Evolutionary conservation across 1,140 invertebrate species (phyloP).

Genomic region (Pantala flavescens): DNA sequence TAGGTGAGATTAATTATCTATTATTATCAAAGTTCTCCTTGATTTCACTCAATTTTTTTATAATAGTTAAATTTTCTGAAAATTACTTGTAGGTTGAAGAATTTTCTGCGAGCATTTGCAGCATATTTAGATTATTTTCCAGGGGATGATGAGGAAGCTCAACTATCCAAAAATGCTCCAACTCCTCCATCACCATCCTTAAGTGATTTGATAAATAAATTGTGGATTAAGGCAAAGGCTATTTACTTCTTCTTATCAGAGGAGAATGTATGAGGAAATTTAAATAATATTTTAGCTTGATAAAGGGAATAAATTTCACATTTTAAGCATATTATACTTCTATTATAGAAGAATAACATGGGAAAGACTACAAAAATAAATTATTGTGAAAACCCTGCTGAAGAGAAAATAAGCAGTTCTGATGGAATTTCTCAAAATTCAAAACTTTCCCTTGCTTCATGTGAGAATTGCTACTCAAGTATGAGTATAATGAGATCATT

Average conservation of each 20-base stretch:
- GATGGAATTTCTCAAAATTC: background rate
- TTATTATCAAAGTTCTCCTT: background rate
- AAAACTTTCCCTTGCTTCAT: background rate
- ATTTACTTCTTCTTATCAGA: background rate
- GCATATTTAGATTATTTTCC: background rate
- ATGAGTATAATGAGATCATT: background rate
- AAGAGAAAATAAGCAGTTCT: background rate
- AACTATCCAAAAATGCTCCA: background rate
- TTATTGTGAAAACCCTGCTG: background rate
- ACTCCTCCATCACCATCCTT: background rate
- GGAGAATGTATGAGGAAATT: background rate
- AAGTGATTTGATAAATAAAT: background rate
- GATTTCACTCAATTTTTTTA: background rate
- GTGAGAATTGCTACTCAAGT: background rate
- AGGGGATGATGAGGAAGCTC: background rate
- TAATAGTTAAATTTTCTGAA: background rate
- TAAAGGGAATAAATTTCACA: background rate
- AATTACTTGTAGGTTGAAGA: background rate
- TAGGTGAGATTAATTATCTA: background rate
- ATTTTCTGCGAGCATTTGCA: background rate
- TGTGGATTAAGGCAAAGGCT: background rate
- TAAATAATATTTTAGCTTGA: background rate
- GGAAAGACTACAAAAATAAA: background rate
- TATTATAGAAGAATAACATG: background rate
- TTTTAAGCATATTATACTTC: background rate